Conservation (phyloP, 2,888 invertebrate genomes). For the Diplolepis rosae region DNA sequence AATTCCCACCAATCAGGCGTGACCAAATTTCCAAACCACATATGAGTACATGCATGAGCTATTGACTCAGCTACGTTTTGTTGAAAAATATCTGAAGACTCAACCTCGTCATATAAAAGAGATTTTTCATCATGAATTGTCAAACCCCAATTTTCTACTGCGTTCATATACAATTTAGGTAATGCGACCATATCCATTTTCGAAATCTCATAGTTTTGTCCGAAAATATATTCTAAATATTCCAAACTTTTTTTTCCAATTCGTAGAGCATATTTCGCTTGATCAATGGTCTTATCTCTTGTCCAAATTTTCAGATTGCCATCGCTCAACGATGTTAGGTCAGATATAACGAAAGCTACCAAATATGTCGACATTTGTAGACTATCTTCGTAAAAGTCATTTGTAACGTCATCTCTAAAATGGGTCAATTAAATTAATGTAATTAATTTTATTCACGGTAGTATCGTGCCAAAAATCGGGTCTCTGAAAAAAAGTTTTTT, state of each 20-base stretch:
- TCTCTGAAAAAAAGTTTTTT: no score
- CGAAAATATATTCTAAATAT: conserved; percentile 35
- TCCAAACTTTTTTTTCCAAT: conserved; percentile 35
- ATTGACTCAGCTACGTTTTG: conserved; percentile 81
- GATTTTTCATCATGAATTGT: conserved; percentile 75
- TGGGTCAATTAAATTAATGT: not conserved
- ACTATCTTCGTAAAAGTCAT: conserved; percentile 81
- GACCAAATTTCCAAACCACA: conserved; percentile 88
- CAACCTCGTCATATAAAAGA: conserved; percentile 67
- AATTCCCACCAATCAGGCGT: conserved; percentile 86
- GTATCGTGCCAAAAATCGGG: no score
- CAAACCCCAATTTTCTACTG: conserved; percentile 57
- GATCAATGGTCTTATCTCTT: conserved; percentile 18
- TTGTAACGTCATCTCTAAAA: conserved; percentile 62
- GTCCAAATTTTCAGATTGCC: conserved; percentile 38
- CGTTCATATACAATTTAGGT: conserved; percentile 48
- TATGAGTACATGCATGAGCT: conserved; percentile 87
- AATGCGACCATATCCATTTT: conserved; percentile 83
- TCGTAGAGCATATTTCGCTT: conserved; percentile 36
- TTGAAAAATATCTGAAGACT: conserved; percentile 75
- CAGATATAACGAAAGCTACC: conserved; percentile 87
- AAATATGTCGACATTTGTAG: conserved; percentile 95
- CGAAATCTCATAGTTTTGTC: conserved; percentile 79
- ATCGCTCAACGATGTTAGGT: conserved; percentile 75
- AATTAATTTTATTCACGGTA: no score